These are phyloP conservation scores for Cheilosia grossa DNA, from an alignment of 2,888 invertebrate genomes.

Conservation along the genomic window DNA sequence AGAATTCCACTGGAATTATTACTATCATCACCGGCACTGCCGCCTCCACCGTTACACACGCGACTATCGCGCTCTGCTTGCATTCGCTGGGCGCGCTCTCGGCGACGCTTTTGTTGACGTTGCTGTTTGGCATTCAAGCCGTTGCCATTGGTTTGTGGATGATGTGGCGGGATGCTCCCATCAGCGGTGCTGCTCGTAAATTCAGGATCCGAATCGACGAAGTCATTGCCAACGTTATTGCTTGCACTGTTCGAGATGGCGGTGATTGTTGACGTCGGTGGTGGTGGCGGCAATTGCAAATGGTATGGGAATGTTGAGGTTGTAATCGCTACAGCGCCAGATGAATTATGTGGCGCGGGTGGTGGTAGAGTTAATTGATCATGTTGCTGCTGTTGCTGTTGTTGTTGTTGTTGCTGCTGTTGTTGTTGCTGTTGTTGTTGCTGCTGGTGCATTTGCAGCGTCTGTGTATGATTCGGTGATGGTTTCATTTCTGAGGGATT, in stretches of 20 bases:
- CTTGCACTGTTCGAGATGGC: conserved; percentile 47
- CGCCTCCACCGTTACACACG: conserved; percentile 81
- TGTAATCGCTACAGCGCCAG: conserved; percentile 69
- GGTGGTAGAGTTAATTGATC: conserved; percentile 72
- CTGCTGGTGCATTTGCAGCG: conserved; percentile 68
- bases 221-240: conserved; percentile 77
- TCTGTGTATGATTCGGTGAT: conserved; percentile 70
- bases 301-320: conserved; percentile 71
- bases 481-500: conserved; percentile 68
- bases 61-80: conserved; percentile 90
- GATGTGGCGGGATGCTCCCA: conserved; percentile 63
- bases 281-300: conserved; percentile 74
- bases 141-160: conserved; percentile 61
- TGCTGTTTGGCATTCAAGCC: conserved; percentile 81
- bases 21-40: conserved; percentile 82
- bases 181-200: conserved; percentile 79
- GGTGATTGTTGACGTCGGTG: conserved; percentile 75
- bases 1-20: conserved; percentile 82
- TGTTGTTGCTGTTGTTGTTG: conserved; percentile 67
- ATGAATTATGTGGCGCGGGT: conserved; percentile 69
- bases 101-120: conserved; percentile 91
- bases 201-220: conserved; percentile 81
- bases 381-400: conserved; percentile 66
- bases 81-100: conserved; percentile 96
- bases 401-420: conserved; percentile 60